phyloP scores from a whole-genome alignment of 2,888 invertebrate species.

The Endomychus coccineus region DNA sequence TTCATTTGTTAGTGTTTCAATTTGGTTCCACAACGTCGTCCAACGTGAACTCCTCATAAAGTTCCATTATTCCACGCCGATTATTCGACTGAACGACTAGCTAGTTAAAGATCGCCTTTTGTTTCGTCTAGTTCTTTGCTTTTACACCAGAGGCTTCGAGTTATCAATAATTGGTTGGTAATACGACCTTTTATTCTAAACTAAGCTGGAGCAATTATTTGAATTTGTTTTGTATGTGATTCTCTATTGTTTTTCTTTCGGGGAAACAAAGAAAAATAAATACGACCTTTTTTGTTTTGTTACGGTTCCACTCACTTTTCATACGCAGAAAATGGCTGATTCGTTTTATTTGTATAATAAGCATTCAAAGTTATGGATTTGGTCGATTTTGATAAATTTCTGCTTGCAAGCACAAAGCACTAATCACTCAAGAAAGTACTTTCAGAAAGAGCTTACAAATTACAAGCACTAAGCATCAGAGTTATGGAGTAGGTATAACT shows the following conservation, averaged over 20 bases:
- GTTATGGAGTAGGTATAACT: no score
- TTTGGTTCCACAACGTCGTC: constrained; percentile 31
- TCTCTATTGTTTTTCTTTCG: constrained; percentile 10
- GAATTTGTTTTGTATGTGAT: constrained; percentile 14
- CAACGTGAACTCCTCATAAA: constrained; percentile 24
- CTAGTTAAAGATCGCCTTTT: constrained; percentile 32
- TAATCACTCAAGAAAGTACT: no score
- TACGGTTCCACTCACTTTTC: no score
- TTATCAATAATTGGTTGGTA: constrained; percentile 38
- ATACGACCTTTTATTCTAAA: constrained; percentile 30
- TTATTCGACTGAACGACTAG: constrained; percentile 25
- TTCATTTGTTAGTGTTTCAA: constrained; percentile 42
- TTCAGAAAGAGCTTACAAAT: no score
- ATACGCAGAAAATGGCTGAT: no score
- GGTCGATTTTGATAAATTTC: no score
- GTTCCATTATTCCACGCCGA: constrained; percentile 16
- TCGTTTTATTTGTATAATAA: no score
- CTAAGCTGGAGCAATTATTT: constrained; percentile 22
- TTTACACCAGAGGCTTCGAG: constrained; percentile 35
- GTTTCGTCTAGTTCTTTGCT: constrained; percentile 35
- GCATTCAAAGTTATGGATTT: no score
- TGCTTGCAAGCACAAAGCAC: no score
- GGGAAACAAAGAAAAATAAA: no score
- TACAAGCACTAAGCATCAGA: no score
- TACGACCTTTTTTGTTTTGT: no score